These are phyloP conservation scores for Coleophora flavipennella DNA, from an alignment of 2,888 invertebrate genomes.

Conservation along the genomic window DNA sequence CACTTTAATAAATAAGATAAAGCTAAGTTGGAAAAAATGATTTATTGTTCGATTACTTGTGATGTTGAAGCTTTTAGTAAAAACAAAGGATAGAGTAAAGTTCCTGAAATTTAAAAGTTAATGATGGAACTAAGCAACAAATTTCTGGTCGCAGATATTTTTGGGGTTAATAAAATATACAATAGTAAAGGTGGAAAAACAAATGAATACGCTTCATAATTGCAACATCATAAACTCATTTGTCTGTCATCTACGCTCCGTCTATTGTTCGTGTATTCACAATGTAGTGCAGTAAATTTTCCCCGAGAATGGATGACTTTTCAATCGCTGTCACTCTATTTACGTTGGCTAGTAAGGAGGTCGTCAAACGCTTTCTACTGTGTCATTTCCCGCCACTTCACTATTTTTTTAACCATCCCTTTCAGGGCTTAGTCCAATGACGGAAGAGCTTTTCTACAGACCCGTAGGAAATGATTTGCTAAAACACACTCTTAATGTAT, in stretches of 20 bases:
- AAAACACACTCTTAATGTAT: slow-evolving; percentile 66
- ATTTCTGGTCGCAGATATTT: too few relatives aligned
- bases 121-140: too few relatives aligned
- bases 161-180: too few relatives aligned
- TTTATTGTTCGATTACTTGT: slow-evolving; percentile 2
- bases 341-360: slow-evolving; percentile 41
- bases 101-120: too few relatives aligned
- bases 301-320: slow-evolving; percentile 53
- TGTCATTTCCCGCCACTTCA: slow-evolving; percentile 64
- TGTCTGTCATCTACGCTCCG: slow-evolving; percentile 29
- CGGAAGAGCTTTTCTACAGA: slow-evolving; percentile 10
- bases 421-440: slow-evolving; percentile 24
- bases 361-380: slow-evolving; percentile 48
- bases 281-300: slow-evolving; percentile 36
- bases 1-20: too few relatives aligned
- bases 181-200: slow-evolving; percentile 15
- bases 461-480: slow-evolving; percentile 66
- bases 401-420: slow-evolving; percentile 53
- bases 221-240: slow-evolving; percentile 44
- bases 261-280: slow-evolving; percentile 39
- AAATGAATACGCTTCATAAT: slow-evolving; percentile 31
- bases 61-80: slow-evolving; percentile 1
- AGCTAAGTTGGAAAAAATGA: slow-evolving; percentile 1
- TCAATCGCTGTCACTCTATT: slow-evolving; percentile 63
- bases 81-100: not conserved